Evolutionary conservation across 2,797 vertebrate genomes (phyloP).

Genomic region (Anguilla pacifica): DNA sequence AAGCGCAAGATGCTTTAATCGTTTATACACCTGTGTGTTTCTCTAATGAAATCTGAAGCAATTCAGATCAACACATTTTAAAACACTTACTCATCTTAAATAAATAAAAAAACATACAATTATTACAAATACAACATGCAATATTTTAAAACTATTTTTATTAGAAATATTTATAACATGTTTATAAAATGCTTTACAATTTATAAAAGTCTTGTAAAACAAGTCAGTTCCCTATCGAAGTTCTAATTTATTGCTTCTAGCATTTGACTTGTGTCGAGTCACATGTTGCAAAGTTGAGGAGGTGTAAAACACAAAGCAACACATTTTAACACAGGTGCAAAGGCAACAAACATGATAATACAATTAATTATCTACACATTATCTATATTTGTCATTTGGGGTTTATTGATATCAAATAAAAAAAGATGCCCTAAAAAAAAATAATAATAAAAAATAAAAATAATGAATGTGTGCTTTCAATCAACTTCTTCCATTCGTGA

Average conservation of each 20-base stretch:
- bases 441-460: neutral
- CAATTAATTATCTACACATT: neutral
- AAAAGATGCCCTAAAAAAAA: neutral
- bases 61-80: neutral
- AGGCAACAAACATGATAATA: neutral
- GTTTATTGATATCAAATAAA: neutral
- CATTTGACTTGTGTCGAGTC: neutral
- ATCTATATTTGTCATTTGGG: neutral
- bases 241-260: slow-evolving; percentile 39
- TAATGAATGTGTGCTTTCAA: slow-evolving; percentile 51
- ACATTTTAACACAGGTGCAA: neutral
- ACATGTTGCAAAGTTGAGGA: neutral
- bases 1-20: neutral
- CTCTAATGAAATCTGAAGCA: neutral
- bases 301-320: neutral
- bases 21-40: neutral
- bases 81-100: neutral
- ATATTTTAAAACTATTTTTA: slow-evolving; percentile 61
- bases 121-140: neutral
- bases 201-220: slow-evolving; percentile 61
- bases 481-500: slow-evolving; percentile 85
- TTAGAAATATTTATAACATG: slow-evolving; percentile 68
- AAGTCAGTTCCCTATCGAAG: slow-evolving; percentile 49
- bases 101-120: neutral
- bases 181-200: slow-evolving; percentile 60